Base-by-base conservation (phyloP, 1,140 invertebrate species). In the Acromyrmex heyeri region DNA sequence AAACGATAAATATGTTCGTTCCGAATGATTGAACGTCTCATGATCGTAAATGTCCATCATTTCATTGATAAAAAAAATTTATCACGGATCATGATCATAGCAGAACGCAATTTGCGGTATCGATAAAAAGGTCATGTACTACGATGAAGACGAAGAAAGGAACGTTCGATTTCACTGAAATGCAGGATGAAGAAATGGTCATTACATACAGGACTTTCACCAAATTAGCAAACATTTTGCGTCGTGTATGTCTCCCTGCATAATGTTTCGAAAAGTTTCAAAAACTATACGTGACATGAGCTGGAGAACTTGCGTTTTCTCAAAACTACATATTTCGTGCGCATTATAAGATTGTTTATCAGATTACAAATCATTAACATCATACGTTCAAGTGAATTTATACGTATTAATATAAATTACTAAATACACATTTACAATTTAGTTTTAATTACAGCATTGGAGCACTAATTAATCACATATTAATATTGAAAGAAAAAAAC, bases 141-240 rank as follows among this genome's bases (percentile, higher is more conserved):
- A 21, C 1, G 24, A 24, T 30, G 50, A n/a, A 38, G 24, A n/a
- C 21, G 64, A 30, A 75, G 64, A 65, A 77, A 55, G 48, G n/a
- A 27, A 65, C 30, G 14, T n/a, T 83, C 69, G 69, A 75, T 83
- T 83, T 83, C 79, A 62, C 79, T 61, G 24, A 50, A 48, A 83
- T 50, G n/a, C 48, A 67, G 24, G 12, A 78, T 57, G 34, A 55
- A 34, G 8, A 44, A n/a, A 69, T 27, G 61, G 5, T 50, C 8
- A 14, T 55, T 30, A 69, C 12, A 70, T 30, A 21, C 3, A 57
- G 12, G 16, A 87, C 86, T 88, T 88, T 88, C 87, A 76, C 87
- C 62, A 67, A 82, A 87, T 87, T 70, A 73, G 24, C 12, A 76
- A 83, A 76, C 18, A 57, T 50, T 55, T 30, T 34, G 24, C 57